Conservation (phyloP, 2,888 invertebrate species). For the Theretra japonica region DNA sequence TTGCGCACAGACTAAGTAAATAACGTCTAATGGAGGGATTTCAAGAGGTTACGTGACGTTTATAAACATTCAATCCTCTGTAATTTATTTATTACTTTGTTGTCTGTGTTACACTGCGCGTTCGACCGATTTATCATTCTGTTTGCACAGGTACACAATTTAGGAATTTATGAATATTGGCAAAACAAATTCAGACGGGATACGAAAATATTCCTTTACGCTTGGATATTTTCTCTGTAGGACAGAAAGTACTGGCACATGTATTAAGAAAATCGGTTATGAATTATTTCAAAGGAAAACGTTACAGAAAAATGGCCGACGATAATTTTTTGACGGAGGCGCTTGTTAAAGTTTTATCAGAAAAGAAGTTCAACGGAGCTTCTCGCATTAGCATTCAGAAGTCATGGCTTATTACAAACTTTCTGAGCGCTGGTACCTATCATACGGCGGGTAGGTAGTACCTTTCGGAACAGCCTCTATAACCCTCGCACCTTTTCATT, state of each 20-base stretch:
- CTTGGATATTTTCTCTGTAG: not conserved
- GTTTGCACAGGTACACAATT: conserved; percentile 15
- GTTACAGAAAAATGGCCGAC: conserved; percentile 31
- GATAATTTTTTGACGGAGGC: conserved; percentile 50
- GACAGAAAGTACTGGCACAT: conserved; percentile 7
- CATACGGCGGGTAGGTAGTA: not conserved
- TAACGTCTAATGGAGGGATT: conserved; percentile 83
- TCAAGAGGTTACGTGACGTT: conserved; percentile 72
- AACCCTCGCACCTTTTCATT: conserved; percentile 1
- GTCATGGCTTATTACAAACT: conserved; percentile 68
- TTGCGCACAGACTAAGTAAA: conserved; percentile 80
- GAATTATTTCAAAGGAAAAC: conserved; percentile 38
- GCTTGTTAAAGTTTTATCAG: conserved; percentile 61
- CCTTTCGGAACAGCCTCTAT: not conserved
- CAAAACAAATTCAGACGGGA: conserved; percentile 29
- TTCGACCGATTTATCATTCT: conserved; percentile 7
- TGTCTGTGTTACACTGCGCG: conserved; percentile 24
- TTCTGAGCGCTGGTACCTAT: conserved; percentile 51
- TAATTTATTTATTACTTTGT: conserved; percentile 63
- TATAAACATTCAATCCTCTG: conserved; percentile 67
- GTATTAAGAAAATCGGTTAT: conserved; percentile 30
- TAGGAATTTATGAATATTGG: conserved; percentile 23
- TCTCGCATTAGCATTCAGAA: conserved; percentile 64
- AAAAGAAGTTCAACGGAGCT: conserved; percentile 58
- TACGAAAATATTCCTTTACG: conserved; percentile 26